These are phyloP conservation scores for Tadarida brasiliensis DNA, from an alignment of 2,797 vertebrate genomes.

Conservation along the genomic window DNA sequence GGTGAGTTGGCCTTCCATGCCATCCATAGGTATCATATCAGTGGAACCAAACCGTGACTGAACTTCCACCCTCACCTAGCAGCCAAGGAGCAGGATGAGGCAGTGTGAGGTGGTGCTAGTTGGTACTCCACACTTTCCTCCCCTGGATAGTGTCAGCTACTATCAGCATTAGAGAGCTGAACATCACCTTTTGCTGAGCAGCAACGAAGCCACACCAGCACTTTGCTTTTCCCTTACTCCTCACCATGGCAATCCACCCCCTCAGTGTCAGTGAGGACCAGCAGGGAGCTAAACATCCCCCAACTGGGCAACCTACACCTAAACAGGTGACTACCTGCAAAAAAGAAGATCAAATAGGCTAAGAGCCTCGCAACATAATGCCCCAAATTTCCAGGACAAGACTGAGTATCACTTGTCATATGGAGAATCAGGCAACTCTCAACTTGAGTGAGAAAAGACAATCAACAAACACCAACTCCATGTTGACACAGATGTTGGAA, in stretches of 20 bases:
- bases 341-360: neutral
- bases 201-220: neutral
- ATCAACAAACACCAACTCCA: neutral
- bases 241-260: fast-evolving
- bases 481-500: neutral
- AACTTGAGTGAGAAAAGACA: neutral
- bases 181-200: neutral
- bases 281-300: neutral
- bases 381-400: neutral
- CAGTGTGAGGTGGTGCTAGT: neutral
- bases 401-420: neutral
- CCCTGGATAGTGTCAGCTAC: neutral
- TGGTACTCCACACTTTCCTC: neutral
- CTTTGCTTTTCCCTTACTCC: neutral
- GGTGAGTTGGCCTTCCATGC: neutral
- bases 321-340: neutral
- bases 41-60: neutral
- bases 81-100: neutral
- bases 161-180: neutral
- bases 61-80: neutral
- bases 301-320: neutral
- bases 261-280: neutral
- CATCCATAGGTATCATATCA: neutral
- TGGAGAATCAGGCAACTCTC: neutral
- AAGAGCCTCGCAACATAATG: neutral